Conservation (phyloP, 2,888 invertebrate genomes). For the Brachylomia viminalis region DNA sequence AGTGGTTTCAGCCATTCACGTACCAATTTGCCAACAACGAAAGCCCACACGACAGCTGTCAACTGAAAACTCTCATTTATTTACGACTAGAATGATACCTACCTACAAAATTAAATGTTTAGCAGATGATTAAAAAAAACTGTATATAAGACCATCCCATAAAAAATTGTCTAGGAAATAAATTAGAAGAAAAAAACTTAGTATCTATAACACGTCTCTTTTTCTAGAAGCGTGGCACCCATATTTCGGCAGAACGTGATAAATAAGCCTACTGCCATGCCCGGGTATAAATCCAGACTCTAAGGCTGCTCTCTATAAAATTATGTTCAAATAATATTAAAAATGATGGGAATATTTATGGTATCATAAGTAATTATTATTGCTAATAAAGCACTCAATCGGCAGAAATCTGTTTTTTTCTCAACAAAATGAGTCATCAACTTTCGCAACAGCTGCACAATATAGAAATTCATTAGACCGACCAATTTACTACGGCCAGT, state of each 20-base stretch:
- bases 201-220: neutral
- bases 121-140: neutral
- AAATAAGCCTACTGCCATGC: neutral
- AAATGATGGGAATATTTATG: neutral
- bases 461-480: neutral
- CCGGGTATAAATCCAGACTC: neutral
- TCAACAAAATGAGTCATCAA: conserved; percentile 1
- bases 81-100: neutral
- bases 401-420: conserved; percentile 25
- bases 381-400: conserved; percentile 14
- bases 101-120: neutral
- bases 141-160: neutral
- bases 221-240: neutral
- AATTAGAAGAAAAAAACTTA: neutral
- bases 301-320: neutral
- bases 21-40: conserved; percentile 18
- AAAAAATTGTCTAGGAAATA: neutral
- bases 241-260: neutral
- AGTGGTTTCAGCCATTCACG: neutral
- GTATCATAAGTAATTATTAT: neutral
- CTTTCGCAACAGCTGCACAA: conserved; percentile 1
- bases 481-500: neutral
- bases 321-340: neutral
- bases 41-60: conserved; percentile 32
- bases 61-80: conserved; percentile 1